A percentile compares a stretch with the other conserved stretches of the same genome.
phyloP scores from a whole-genome alignment of 2,888 invertebrate species.

The Zaprionus bogoriensis region DNA sequence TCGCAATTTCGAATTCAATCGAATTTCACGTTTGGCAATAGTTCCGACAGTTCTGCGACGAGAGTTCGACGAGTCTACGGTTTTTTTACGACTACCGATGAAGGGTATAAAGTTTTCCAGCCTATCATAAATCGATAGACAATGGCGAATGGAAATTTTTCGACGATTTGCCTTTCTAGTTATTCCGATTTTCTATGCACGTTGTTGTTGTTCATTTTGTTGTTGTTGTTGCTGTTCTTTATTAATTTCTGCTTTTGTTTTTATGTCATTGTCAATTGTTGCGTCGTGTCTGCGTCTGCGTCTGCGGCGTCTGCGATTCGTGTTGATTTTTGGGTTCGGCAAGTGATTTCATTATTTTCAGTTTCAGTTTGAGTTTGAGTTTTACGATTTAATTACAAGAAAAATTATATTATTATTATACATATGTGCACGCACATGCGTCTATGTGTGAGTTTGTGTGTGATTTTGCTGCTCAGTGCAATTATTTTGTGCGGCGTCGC shows the following conservation, averaged over 20 bases:
- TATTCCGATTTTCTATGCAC: constrained; percentile 14
- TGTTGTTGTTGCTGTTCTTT: constrained; percentile 9
- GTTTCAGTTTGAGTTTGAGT: too few relatives aligned
- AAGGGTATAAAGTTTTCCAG: constrained; percentile 28
- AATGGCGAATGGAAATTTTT: constrained; percentile 61
- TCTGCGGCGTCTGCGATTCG: constrained; percentile 19
- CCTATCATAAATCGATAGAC: constrained; percentile 58
- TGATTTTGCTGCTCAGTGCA: constrained; percentile 50
- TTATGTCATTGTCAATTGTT: constrained; percentile 71
- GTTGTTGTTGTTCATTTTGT: constrained; percentile 2
- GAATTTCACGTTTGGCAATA: constrained; percentile 37
- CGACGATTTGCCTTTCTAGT: constrained; percentile 31
- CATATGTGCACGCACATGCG: constrained; percentile 6
- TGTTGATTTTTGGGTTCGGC: constrained; percentile 68
- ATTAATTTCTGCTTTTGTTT: constrained; percentile 32
- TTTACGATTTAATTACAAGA: constrained; percentile 74
- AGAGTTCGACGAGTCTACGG: too few relatives aligned
- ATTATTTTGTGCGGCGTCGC: constrained; percentile 58
- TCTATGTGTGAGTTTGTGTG: constrained; percentile 19
- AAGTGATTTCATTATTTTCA: constrained; percentile 51
- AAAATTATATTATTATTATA: constrained; percentile 52
- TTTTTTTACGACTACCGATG: constrained; percentile 38
- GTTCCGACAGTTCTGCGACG: too few relatives aligned
- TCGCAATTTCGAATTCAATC: constrained; percentile 43
- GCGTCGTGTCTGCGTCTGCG: constrained; percentile 45